Base-by-base conservation (phyloP, 2,888 invertebrate species). In the Mesoligia furuncula region DNA sequence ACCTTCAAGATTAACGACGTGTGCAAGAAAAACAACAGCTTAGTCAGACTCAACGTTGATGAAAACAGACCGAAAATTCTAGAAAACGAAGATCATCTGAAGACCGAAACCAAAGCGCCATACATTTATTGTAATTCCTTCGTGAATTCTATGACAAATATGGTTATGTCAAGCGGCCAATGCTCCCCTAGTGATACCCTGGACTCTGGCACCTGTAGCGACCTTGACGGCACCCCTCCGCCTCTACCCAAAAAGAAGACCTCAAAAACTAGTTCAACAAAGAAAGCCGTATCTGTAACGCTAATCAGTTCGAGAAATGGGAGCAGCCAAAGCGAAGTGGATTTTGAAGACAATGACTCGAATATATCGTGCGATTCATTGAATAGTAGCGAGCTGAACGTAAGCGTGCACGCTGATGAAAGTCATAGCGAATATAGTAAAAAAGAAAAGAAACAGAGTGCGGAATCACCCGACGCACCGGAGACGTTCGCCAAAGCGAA, bases 141-240 rank as follows among this genome's bases (percentile, higher is more conserved):
- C 87, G 97, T 96, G 88, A 95, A 94, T 89, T 96, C 96, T 15
- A 95, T 97, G 88, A 94, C 95, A 13, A 96, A 95, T 82, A 97
- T 97, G 95, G 96, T 98, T 75, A 98, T 98, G 97, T 98, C 98
- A 71, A 98, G 98, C 91, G 98, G 98, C 1, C 98, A 98, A 91
- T 98, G 98, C 90, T 98, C 98, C 51, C 98, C 98, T 1, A 98
- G 98, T 90, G 98, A 98, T 90, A 98, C 98, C 0, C 93, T 98
- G 83, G 98, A 98, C 94, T 98, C 98, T 79, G 98, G 98, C 67
- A 98, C 98, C 57, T 98, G 98, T 95, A 98, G 98, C 92, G 98
- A 98, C 94, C 96, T 98, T 89, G 98, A 98, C 90, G 97, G 97
- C 62, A 98, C 98, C 39, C 98, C 98, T 75, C 98, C 98, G 3